Evolutionary conservation across 30 jellyfish, hydroid and myxozoan species (phyloP).

Genomic region (Aurelia aurita complex sp. Pacific): DNA sequence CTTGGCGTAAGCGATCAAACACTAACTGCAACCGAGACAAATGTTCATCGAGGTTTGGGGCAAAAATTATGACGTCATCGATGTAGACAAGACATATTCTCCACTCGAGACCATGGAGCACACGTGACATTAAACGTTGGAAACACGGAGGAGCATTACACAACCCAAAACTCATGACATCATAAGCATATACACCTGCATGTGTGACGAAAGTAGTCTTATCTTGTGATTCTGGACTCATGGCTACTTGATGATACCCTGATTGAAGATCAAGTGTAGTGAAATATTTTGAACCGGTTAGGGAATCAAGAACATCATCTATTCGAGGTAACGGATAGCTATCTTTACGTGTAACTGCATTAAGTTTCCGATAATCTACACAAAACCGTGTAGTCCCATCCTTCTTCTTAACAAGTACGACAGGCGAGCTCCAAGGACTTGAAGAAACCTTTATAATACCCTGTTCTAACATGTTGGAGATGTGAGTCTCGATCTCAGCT

Average conservation of each 20-base stretch:
- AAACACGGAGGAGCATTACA: background rate
- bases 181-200: too few relatives aligned
- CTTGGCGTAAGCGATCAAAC: slow-evolving; percentile 56
- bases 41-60: slow-evolving; percentile 36
- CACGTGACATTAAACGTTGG: background rate
- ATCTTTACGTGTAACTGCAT: too few relatives aligned
- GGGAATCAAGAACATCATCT: slow-evolving; percentile 19
- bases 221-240: slow-evolving; percentile 4
- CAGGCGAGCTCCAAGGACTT: too few relatives aligned
- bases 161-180: background rate
- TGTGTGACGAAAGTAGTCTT: background rate
- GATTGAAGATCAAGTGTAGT: slow-evolving; percentile 11
- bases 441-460: too few relatives aligned
- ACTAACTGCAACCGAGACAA: slow-evolving; percentile 26
- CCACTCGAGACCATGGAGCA: slow-evolving; percentile 50
- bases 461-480: too few relatives aligned
- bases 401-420: too few relatives aligned
- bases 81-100: slow-evolving; percentile 30
- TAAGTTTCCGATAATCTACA: too few relatives aligned
- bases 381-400: too few relatives aligned
- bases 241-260: slow-evolving; percentile 7
- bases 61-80: slow-evolving; percentile 49
- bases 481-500: slow-evolving; percentile 15
- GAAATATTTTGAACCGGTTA: background rate
- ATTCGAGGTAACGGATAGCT: background rate